Conservation (phyloP, 2,888 invertebrate genomes). For the Oligia latruncula region DNA sequence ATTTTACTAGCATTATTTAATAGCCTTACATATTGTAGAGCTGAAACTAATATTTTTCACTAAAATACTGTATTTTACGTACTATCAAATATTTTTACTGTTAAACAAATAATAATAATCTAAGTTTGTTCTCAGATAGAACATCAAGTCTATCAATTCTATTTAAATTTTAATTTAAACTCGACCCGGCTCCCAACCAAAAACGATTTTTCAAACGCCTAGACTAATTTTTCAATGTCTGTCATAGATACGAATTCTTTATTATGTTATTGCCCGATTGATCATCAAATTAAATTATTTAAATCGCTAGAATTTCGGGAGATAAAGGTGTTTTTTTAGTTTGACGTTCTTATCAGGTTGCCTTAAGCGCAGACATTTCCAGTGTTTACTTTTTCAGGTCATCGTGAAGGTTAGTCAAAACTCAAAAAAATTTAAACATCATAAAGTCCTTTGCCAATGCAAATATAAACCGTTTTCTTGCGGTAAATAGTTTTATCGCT, state of each 20-base stretch:
- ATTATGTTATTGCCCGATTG: conserved; percentile 63
- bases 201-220: conserved; percentile 68
- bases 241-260: conserved; percentile 58
- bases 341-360: background rate
- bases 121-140: conserved; percentile 19
- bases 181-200: conserved; percentile 51
- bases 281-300: conserved; percentile 62
- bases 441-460: conserved; percentile 9
- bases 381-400: background rate
- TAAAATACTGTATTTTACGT: background rate
- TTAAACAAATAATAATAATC: conserved; percentile 6
- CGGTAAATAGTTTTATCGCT: conserved; percentile 17
- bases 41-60: background rate
- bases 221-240: conserved; percentile 71
- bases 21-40: background rate
- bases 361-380: background rate
- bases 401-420: background rate
- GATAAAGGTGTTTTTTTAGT: background rate
- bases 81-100: background rate
- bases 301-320: conserved; percentile 11
- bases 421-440: background rate
- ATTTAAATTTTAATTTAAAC: conserved; percentile 51
- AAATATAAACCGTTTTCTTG: conserved; percentile 19
- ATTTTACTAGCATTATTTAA: background rate
- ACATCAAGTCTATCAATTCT: conserved; percentile 39